Base-by-base conservation (phyloP, 2,888 invertebrate species). In the Cosmia trapezina region DNA sequence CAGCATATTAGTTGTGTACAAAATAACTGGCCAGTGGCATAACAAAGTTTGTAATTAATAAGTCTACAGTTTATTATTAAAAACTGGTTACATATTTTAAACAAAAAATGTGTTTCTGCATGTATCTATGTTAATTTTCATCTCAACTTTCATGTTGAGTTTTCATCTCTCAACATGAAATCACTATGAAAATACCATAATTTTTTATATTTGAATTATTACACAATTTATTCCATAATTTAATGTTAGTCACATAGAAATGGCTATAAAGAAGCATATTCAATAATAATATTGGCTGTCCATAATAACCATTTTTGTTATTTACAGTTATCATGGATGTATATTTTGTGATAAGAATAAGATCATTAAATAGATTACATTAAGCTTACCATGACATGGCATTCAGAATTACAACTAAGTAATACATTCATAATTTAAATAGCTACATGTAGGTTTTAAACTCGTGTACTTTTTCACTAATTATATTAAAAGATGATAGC, bases 1-100 rank as follows among this genome's bases (percentile, higher is more conserved):
- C 62, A 43, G 63, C 51, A 54, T 54, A 37, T 14, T 45, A 54
- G 19, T 73, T 81, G 77, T 81, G 41, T 67, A 77, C 78, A 84
- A 70, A 81, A 60, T 72, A 60, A 60, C n/a, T 47, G 33, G 11
- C 47, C 5, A 62, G 53, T 22, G 53, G 53, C 22, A 14, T 57
- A 49, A 2, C 37, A n/a, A 53, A 67, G 14, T 51, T 56, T 22
- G 14, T 37, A 17, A 47, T 22, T 11, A 49, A 2, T 17, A 22
- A 0, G 3, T 22, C 6, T 9, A 17, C 41, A 73, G 53, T n/a
- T 56, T 4, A 19, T 28, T 33, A 14, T 1, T 5, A 22, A 12
- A 41, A 54, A 33, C 43, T 19, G 0, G 19, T 43, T 37, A 5
- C 6, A 3, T 33, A 28, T 41, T 67, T 68, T 14, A 14, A 56